Percentiles rank a stretch among this genome's conserved stretches.
Conservation (phyloP, 2,888 invertebrate species). For the Caenorhabditis imperialis region DNA sequence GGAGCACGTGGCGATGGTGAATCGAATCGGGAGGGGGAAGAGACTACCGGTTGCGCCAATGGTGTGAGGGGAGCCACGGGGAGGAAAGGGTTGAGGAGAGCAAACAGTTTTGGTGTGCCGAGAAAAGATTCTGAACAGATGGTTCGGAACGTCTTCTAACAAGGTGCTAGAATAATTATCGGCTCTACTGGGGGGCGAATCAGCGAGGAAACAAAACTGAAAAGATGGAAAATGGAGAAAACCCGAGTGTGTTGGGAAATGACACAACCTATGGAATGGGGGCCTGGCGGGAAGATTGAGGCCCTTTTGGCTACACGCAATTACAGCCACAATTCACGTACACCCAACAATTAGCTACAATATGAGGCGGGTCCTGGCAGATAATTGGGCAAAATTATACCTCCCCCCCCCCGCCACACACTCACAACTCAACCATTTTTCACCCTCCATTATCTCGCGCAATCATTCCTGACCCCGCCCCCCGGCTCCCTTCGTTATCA, state of each 20-base stretch:
- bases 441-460: constrained; percentile 9
- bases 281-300: constrained; percentile 38
- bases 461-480: not conserved
- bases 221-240: too few relatives aligned
- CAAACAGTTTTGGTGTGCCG: too few relatives aligned
- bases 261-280: constrained; percentile 10
- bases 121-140: not conserved
- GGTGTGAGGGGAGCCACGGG: not conserved
- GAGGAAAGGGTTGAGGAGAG: too few relatives aligned
- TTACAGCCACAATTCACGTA: constrained; percentile 54
- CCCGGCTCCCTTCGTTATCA: too few relatives aligned
- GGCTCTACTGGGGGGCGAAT: not conserved
- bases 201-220: too few relatives aligned
- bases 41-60: not conserved
- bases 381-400: constrained; percentile 54
- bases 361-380: constrained; percentile 41
- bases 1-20: not conserved
- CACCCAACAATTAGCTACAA: constrained; percentile 54
- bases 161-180: not conserved
- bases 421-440: not conserved
- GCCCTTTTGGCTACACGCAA: constrained; percentile 54
- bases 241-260: too few relatives aligned
- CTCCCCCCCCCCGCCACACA: constrained; percentile 16
- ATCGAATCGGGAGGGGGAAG: not conserved
- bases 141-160: not conserved